These are phyloP conservation scores for Cyrtonyx montezumae DNA, from an alignment of 2,113 vertebrate species.

Conservation along the genomic window DNA sequence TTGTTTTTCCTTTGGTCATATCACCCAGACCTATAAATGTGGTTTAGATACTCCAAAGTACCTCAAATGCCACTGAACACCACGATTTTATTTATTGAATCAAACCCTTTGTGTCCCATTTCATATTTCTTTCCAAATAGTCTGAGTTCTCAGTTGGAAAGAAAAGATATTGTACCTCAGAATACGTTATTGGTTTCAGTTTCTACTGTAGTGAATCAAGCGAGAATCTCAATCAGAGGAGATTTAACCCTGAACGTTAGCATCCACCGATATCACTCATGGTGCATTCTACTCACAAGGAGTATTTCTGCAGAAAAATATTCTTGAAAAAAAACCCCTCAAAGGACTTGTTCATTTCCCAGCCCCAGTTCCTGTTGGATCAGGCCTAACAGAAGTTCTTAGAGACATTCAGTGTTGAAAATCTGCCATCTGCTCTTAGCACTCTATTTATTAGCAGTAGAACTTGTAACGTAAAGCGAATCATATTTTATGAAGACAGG, in stretches of 20 bases:
- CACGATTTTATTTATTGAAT: neutral
- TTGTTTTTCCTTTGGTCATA: neutral
- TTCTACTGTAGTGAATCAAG: neutral
- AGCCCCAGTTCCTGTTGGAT: neutral
- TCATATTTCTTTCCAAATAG: neutral
- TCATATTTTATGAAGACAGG: neutral
- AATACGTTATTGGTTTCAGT: neutral
- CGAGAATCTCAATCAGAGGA: neutral
- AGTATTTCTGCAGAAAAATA: neutral
- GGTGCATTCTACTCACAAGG: neutral
- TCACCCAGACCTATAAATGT: neutral
- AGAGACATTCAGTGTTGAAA: fast-evolving
- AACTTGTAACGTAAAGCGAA: neutral
- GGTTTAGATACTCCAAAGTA: neutral
- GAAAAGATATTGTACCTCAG: neutral
- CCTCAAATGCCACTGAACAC: neutral
- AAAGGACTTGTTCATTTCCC: neutral
- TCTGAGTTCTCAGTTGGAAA: neutral
- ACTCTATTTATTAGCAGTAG: neutral
- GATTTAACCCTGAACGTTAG: neutral
- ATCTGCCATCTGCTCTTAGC: neutral
- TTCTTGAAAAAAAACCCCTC: neutral
- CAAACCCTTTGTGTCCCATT: neutral
- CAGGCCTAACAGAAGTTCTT: neutral
- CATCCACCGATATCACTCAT: neutral